Conservation (phyloP, 2,113 vertebrate species). For the Amazona vittata region DNA sequence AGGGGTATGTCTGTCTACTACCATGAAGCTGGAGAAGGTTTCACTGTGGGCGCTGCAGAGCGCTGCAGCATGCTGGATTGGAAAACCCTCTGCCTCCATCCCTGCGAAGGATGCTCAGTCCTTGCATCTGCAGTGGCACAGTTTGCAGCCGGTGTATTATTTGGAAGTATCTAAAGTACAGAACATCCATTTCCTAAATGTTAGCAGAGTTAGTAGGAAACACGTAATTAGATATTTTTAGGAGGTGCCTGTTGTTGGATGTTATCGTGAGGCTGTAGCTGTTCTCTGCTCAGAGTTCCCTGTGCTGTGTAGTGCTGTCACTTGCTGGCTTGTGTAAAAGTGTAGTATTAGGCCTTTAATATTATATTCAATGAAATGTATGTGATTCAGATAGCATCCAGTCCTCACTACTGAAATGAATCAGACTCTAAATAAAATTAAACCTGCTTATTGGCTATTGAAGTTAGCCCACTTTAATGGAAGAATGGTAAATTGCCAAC, state of each 20-base stretch:
- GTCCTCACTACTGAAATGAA: neutral
- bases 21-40: neutral
- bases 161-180: neutral
- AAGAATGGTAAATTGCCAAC: neutral
- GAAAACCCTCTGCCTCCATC: neutral
- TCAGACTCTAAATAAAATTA: neutral
- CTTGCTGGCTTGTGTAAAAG: neutral
- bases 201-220: neutral
- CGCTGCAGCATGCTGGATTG: accelerated
- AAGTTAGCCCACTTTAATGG: neutral
- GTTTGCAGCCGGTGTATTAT: neutral
- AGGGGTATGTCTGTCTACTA: neutral
- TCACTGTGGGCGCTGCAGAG: neutral
- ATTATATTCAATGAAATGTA: neutral
- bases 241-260: neutral
- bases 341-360: neutral
- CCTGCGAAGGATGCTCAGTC: neutral
- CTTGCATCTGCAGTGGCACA: neutral
- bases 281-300: neutral
- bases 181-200: neutral
- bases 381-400: neutral
- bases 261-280: neutral
- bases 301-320: neutral
- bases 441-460: neutral
- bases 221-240: neutral